Percentiles rank a stretch among this genome's conserved stretches.
Evolutionary conservation across 2,113 vertebrate genomes (phyloP).

Genomic region (Connochaetes taurinus): DNA sequence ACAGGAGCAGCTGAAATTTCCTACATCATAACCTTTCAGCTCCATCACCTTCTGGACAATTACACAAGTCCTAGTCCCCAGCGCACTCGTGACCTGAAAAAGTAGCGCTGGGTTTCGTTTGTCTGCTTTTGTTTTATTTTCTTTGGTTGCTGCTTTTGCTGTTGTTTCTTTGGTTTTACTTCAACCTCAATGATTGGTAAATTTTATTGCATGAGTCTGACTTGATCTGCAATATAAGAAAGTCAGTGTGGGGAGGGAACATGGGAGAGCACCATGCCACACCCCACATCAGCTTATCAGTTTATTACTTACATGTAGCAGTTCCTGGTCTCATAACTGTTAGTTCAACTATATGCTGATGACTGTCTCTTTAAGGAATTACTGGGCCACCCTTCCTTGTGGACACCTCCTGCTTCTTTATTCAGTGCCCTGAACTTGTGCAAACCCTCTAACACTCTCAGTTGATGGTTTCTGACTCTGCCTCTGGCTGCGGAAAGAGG

Average conservation of each 20-base stretch:
- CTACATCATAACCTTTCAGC: background rate
- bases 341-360: background rate
- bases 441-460: background rate
- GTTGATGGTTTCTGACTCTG: background rate
- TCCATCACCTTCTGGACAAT: background rate
- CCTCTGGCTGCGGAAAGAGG: background rate
- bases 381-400: background rate
- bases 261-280: background rate
- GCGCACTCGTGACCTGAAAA: background rate
- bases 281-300: background rate
- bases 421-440: background rate
- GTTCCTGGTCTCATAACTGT: background rate
- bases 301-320: background rate
- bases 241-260: background rate
- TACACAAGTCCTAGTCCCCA: background rate
- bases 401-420: background rate
- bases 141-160: background rate
- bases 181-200: background rate
- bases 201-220: background rate
- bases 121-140: rapidly evolving
- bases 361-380: background rate
- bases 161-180: background rate
- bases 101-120: background rate
- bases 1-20: background rate
- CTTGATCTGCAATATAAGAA: background rate